Conservation (phyloP, 2,888 invertebrate species). For the Leptarthrus brevirostris region DNA sequence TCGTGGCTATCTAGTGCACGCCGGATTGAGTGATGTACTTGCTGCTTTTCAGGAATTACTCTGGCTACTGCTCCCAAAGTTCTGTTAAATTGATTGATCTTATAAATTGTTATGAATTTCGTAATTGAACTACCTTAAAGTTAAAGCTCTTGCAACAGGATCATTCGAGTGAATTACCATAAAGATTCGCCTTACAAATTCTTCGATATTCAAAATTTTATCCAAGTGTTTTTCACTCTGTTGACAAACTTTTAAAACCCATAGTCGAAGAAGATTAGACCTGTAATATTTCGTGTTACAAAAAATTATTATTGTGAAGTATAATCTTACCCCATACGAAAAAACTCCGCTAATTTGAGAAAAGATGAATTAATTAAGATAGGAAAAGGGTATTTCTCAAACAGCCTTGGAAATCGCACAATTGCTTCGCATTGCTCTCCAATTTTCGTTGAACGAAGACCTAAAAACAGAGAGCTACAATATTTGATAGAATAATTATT, state of each 20-base stretch:
- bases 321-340: constrained; percentile 72
- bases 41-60: constrained; percentile 92
- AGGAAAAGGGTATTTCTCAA: constrained; percentile 98
- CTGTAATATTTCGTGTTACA: constrained; percentile 62
- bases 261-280: constrained; percentile 90
- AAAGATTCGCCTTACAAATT: constrained; percentile 89
- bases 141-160: constrained; percentile 92
- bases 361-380: constrained; percentile 97
- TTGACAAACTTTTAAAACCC: constrained; percentile 92
- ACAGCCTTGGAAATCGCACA: constrained; percentile 91
- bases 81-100: constrained; percentile 62
- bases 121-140: constrained; percentile 68
- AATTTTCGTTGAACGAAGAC: constrained; percentile 87
- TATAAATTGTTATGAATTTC: too few relatives aligned
- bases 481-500: too few relatives aligned
- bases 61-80: constrained; percentile 93
- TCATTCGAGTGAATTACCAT: constrained; percentile 97
- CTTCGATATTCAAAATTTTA: constrained; percentile 95
- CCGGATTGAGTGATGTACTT: constrained; percentile 94
- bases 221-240: constrained; percentile 96
- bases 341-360: constrained; percentile 93
- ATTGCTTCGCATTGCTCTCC: constrained; percentile 98
- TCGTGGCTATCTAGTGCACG: constrained; percentile 94
- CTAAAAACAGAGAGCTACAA: constrained; percentile 71
- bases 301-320: neutral